Evolutionary conservation across 92 coral and sea anemone genomes (phyloP).

Genomic region (Phymanthus crucifer): DNA sequence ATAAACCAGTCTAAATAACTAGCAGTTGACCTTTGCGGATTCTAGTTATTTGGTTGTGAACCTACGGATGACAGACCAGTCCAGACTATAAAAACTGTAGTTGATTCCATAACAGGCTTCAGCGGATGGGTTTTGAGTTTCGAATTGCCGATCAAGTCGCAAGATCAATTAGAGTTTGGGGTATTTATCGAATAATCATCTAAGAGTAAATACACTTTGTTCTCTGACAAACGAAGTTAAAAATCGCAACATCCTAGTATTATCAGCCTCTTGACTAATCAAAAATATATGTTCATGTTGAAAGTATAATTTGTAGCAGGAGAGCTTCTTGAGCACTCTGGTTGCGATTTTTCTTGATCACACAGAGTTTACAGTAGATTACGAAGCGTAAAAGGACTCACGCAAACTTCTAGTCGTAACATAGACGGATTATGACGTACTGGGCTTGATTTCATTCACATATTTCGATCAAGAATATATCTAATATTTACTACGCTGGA

Average conservation of each 20-base stretch:
- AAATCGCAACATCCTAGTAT: neutral
- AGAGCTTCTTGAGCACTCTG: neutral
- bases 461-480: neutral
- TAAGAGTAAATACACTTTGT: neutral
- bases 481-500: neutral
- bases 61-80: slow-evolving; percentile 2
- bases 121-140: slow-evolving; percentile 11
- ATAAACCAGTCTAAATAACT: neutral
- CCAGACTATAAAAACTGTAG: slow-evolving; percentile 4
- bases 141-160: slow-evolving; percentile 7
- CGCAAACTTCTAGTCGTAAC: neutral
- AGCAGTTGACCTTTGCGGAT: slow-evolving; percentile 11
- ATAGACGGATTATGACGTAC: neutral
- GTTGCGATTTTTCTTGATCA: neutral
- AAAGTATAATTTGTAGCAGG: neutral
- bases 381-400: neutral
- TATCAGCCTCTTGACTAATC: neutral
- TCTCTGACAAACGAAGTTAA: neutral
- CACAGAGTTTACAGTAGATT: neutral
- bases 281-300: neutral
- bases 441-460: neutral
- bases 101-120: neutral
- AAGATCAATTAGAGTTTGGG: neutral
- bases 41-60: neutral
- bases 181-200: slow-evolving; percentile 8